Conservation (phyloP, 2,888 invertebrate species). For the Oeneis ivallda region DNA sequence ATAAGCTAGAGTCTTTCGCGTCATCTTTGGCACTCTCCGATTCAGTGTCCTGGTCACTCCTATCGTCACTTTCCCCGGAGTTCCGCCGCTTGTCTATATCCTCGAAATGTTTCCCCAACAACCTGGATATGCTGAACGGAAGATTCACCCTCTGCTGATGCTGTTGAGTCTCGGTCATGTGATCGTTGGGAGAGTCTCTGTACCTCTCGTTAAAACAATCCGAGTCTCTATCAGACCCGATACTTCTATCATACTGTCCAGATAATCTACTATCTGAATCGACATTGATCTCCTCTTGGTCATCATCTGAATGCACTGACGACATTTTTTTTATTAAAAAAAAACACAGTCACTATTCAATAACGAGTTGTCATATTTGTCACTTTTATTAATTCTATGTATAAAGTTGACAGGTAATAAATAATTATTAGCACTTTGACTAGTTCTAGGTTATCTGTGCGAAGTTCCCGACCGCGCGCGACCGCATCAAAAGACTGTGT, state of each 20-base stretch:
- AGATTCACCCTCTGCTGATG: slow-evolving; percentile 82
- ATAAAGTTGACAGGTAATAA: slow-evolving; percentile 21
- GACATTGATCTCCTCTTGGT: slow-evolving; percentile 86
- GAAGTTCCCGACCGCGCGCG: slow-evolving; percentile 68
- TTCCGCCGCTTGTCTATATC: slow-evolving; percentile 80
- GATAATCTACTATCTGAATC: slow-evolving; percentile 84
- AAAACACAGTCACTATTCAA: slow-evolving; percentile 59
- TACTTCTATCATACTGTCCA: slow-evolving; percentile 73
- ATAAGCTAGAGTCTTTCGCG: slow-evolving; percentile 63
- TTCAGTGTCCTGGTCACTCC: slow-evolving; percentile 78
- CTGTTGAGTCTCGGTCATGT: slow-evolving; percentile 75
- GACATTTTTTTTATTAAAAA: slow-evolving; percentile 61
- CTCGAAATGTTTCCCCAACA: slow-evolving; percentile 89
- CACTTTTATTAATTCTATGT: slow-evolving; percentile 18
- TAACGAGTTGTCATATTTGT: slow-evolving; percentile 46
- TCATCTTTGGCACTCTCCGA: slow-evolving; percentile 77
- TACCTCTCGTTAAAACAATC: slow-evolving; percentile 78
- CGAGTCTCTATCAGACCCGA: slow-evolving; percentile 80
- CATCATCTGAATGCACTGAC: slow-evolving; percentile 82
- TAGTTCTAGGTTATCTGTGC: slow-evolving; percentile 30
- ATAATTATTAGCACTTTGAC: slow-evolving; percentile 32
- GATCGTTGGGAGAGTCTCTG: slow-evolving; percentile 75
- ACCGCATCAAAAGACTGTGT: slow-evolving; percentile 71
- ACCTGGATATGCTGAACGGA: slow-evolving; percentile 91
- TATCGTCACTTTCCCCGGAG: slow-evolving; percentile 76